Conservation (phyloP, 2,888 invertebrate genomes). For the Anticlea derivata region DNA sequence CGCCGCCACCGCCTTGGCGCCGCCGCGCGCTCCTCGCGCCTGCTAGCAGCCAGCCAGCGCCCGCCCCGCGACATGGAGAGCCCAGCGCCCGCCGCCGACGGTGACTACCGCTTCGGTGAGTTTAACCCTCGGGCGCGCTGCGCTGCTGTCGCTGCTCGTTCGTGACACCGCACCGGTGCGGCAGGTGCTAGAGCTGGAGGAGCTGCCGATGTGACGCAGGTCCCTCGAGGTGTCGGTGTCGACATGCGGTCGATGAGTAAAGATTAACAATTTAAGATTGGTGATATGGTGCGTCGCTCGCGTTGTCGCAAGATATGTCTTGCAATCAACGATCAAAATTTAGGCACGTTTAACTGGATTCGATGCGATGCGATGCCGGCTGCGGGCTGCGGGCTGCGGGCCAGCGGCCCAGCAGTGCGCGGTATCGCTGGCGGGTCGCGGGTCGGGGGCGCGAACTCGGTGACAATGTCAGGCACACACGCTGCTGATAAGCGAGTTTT, state of each 20-base stretch:
- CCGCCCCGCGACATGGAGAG: slow-evolving; percentile 39
- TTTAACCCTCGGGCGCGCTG: slow-evolving; percentile 21
- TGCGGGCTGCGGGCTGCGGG: too few relatives aligned
- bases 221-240: too few relatives aligned
- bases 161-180: too few relatives aligned
- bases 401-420: neutral
- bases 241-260: too few relatives aligned
- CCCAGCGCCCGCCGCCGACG: slow-evolving; percentile 56
- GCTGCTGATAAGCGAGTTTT: slow-evolving; percentile 13
- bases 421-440: neutral
- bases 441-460: slow-evolving; percentile 9
- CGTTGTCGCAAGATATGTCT: too few relatives aligned
- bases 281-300: too few relatives aligned
- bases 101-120: slow-evolving; percentile 74
- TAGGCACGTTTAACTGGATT: too few relatives aligned
- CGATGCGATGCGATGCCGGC: too few relatives aligned
- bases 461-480: slow-evolving; percentile 6
- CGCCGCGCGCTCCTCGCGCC: slow-evolving; percentile 34
- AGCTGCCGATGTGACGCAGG: too few relatives aligned
- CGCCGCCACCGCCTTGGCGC: slow-evolving; percentile 21
- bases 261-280: too few relatives aligned
- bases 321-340: too few relatives aligned
- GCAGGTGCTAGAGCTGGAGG: too few relatives aligned
- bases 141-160: neutral
- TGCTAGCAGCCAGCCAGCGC: slow-evolving; percentile 23